These are phyloP conservation scores for Halcyon senegalensis DNA, from an alignment of 2,113 vertebrate genomes.

Conservation along the genomic window DNA sequence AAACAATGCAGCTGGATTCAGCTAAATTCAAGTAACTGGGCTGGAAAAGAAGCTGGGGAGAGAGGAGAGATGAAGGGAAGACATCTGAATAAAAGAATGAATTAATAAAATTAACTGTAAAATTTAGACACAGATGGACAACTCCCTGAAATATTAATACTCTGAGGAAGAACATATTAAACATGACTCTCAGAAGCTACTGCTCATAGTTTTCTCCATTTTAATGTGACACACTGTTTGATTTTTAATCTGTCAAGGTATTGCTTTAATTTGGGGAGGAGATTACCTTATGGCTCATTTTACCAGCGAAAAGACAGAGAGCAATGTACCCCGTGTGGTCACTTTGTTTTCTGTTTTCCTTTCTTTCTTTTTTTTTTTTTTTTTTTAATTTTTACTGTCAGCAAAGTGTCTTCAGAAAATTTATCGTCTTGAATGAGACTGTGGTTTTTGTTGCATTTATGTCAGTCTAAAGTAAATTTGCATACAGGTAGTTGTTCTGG, in stretches of 20 bases:
- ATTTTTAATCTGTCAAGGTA: neutral
- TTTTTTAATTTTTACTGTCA: neutral
- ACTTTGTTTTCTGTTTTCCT: neutral
- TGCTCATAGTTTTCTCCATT: neutral
- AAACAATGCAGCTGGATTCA: neutral
- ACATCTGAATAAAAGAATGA: neutral
- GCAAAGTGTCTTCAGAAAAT: neutral
- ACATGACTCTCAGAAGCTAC: neutral
- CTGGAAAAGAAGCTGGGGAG: neutral
- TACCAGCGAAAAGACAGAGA: neutral
- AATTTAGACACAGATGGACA: neutral
- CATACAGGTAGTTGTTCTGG: neutral
- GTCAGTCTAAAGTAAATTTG: neutral
- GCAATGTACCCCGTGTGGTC: neutral
- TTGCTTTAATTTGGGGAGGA: neutral
- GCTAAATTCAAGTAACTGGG: neutral
- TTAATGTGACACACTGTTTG: neutral
- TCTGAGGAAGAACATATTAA: neutral
- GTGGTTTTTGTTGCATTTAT: neutral
- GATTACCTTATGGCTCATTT: neutral
- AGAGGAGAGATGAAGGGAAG: neutral
- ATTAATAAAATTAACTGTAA: neutral
- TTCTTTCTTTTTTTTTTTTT: neutral
- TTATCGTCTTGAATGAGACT: neutral
- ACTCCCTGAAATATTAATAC: neutral